phyloP scores from a whole-genome alignment of 2,113 vertebrate genomes.

The Xenopus laevis region DNA sequence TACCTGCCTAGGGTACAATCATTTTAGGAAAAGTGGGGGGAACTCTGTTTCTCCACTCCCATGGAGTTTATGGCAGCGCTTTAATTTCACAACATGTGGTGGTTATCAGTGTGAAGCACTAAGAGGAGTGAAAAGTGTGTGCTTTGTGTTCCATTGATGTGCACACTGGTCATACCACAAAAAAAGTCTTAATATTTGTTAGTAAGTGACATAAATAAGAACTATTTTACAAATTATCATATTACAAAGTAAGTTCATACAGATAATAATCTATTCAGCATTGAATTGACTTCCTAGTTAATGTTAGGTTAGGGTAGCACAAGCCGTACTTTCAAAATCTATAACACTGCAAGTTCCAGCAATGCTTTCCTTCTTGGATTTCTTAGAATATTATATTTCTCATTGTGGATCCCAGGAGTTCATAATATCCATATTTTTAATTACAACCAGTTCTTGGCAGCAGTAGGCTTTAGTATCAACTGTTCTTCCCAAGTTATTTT shows the following conservation, averaged over 20 bases:
- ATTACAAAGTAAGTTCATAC: not conserved
- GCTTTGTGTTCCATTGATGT: too few relatives aligned
- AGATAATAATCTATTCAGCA: not conserved
- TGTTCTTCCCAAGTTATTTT: constrained; percentile 32
- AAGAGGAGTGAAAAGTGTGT: too few relatives aligned
- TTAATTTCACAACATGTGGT: too few relatives aligned
- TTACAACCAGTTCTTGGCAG: constrained; percentile 49
- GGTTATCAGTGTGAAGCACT: too few relatives aligned
- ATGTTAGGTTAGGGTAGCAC: not conserved
- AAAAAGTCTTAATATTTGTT: too few relatives aligned
- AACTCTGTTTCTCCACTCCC: too few relatives aligned
- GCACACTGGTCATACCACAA: too few relatives aligned
- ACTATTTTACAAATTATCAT: too few relatives aligned
- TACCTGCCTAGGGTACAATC: too few relatives aligned
- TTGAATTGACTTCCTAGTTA: not conserved
- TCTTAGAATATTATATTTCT: constrained; percentile 45
- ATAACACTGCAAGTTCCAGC: not conserved
- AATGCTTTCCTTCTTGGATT: not conserved
- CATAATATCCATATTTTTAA: constrained; percentile 49
- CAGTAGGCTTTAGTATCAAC: constrained; percentile 31
- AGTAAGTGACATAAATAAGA: too few relatives aligned
- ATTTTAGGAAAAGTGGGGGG: too few relatives aligned
- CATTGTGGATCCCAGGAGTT: constrained; percentile 49
- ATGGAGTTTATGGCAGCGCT: too few relatives aligned
- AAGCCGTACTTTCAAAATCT: not conserved